Percentiles rank a stretch among this genome's conserved stretches.
Evolutionary conservation across 2,113 vertebrate genomes (phyloP).

Genomic region (Perca flavescens): DNA sequence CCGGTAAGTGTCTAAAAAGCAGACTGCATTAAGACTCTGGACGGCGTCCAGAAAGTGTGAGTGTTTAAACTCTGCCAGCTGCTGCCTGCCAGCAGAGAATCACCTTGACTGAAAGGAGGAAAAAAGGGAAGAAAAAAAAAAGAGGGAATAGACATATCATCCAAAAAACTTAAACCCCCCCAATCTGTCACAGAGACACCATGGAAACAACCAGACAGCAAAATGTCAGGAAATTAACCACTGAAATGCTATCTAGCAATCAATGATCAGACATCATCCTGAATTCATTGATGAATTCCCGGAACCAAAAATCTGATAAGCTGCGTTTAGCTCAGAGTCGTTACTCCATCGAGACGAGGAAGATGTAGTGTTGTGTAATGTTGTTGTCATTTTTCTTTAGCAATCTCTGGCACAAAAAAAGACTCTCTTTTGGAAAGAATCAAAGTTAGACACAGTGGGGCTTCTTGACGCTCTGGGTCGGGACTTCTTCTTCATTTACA

Average conservation of each 20-base stretch:
- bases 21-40: conserved; percentile 64
- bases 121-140: background rate
- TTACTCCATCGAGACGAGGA: too few species aligned
- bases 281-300: too few species aligned
- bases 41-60: conserved; percentile 25
- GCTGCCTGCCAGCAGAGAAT: conserved; percentile 27
- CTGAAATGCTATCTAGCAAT: background rate
- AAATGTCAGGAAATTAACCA: background rate
- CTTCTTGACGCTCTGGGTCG: too few species aligned
- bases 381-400: too few species aligned
- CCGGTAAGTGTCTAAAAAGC: conserved; percentile 41
- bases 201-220: background rate
- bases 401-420: too few species aligned
- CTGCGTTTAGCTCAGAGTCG: too few species aligned
- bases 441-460: too few species aligned
- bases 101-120: conserved; percentile 21
- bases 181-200: background rate
- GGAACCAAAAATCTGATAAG: too few species aligned
- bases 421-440: too few species aligned
- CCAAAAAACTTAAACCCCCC: background rate
- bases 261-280: too few species aligned
- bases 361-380: too few species aligned
- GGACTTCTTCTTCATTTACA: too few species aligned
- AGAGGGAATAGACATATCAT: background rate
- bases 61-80: conserved; percentile 32